Percentiles rank a stretch among this genome's conserved stretches.
phyloP scores from a whole-genome alignment of 2,113 vertebrate species.

The Paradoxurus hermaphroditus region DNA sequence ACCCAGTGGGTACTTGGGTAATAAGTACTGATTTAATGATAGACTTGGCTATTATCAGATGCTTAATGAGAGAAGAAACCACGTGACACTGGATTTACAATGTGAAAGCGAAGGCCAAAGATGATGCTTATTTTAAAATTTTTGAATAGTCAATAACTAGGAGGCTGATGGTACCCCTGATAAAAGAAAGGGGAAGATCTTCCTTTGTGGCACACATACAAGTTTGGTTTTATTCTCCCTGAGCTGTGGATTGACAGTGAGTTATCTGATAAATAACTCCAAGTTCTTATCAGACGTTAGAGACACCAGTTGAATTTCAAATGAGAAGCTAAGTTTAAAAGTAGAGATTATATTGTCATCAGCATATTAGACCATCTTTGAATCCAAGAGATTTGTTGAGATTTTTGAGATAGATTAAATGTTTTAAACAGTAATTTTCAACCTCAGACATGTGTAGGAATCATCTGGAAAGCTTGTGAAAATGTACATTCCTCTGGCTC shows the following conservation, averaged over 20 bases:
- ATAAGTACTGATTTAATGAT: background rate
- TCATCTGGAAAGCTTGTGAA: background rate
- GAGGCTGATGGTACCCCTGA: background rate
- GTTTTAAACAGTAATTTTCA: background rate
- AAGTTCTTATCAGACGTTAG: slow-evolving; percentile 7
- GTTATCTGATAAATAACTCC: background rate
- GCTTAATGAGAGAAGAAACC: background rate
- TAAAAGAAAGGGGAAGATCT: background rate
- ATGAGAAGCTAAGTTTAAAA: background rate
- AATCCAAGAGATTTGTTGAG: background rate
- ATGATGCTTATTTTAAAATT: background rate
- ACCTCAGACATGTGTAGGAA: background rate
- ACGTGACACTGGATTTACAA: background rate
- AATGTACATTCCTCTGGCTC: background rate
- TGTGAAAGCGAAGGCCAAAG: background rate
- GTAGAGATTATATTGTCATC: background rate
- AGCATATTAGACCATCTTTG: background rate
- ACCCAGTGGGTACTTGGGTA: background rate
- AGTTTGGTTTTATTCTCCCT: background rate
- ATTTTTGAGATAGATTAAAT: background rate
- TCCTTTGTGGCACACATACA: background rate
- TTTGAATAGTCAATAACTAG: background rate
- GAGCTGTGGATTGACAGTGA: background rate
- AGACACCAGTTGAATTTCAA: background rate
- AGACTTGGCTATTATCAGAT: background rate